Evolutionary conservation across 2,797 vertebrate genomes (phyloP).

Genomic region (Spheniscus humboldti): DNA sequence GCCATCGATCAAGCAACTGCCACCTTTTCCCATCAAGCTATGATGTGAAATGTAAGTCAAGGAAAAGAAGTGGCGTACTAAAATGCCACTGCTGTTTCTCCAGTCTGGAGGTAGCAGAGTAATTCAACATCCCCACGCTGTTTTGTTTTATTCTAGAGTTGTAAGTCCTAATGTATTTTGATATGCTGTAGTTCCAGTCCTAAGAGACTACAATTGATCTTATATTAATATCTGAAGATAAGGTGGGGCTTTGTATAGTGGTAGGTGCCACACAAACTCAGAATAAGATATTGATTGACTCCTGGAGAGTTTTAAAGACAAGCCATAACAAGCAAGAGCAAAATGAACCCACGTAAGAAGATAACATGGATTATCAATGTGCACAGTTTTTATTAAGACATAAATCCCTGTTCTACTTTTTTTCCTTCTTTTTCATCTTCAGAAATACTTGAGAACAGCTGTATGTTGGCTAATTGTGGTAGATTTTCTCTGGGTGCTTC

Average conservation of each 20-base stretch:
- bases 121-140: neutral
- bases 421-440: neutral
- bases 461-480: neutral
- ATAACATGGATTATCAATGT: neutral
- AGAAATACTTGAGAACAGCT: neutral
- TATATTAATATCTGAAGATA: neutral
- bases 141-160: neutral
- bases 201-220: neutral
- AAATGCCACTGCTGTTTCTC: neutral
- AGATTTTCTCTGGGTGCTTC: neutral
- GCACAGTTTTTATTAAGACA: neutral
- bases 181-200: neutral
- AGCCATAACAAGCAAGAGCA: neutral
- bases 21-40: neutral
- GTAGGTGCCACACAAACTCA: neutral
- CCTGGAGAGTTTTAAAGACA: neutral
- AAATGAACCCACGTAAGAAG: neutral
- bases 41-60: neutral
- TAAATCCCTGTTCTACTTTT: neutral
- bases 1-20: neutral
- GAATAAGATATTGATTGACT: neutral
- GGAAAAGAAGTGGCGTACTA: neutral
- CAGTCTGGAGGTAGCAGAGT: neutral
- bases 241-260: neutral
- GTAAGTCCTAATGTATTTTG: neutral